A percentile compares a stretch with the other conserved stretches of the same genome.
Conservation (phyloP, 2,888 invertebrate genomes). For the Euspilapteryx auroguttella region DNA sequence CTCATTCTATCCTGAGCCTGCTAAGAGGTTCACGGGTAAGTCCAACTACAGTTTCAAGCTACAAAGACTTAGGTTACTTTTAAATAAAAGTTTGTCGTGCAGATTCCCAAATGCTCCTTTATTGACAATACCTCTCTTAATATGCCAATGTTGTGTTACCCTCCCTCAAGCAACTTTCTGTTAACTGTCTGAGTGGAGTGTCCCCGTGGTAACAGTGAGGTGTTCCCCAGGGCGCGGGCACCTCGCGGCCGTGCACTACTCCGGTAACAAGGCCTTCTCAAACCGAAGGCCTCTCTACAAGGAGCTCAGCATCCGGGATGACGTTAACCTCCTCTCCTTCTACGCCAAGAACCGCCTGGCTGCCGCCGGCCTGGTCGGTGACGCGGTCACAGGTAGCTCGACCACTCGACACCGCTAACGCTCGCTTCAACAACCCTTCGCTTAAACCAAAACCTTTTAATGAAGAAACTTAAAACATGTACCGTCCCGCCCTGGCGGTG, state of each 20-base stretch:
- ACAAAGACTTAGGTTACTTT: no score
- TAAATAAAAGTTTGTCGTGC: no score
- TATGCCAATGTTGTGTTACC: no score
- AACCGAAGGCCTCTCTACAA: slow-evolving; percentile 73
- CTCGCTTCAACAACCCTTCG: slow-evolving; percentile 35
- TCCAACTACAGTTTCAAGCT: slow-evolving; percentile 10
- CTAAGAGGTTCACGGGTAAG: slow-evolving; percentile 69
- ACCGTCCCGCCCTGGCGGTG: slow-evolving; percentile 15
- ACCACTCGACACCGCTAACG: slow-evolving; percentile 32
- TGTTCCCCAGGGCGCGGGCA: slow-evolving; percentile 74
- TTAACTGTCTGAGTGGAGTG: no score
- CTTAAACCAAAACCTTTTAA: slow-evolving; percentile 19
- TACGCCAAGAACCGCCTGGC: slow-evolving; percentile 80
- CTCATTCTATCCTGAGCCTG: slow-evolving; percentile 70
- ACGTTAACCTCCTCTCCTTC: slow-evolving; percentile 85
- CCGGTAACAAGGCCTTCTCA: slow-evolving; percentile 78
- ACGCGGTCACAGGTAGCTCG: slow-evolving; percentile 52
- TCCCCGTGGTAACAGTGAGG: slow-evolving; percentile 42
- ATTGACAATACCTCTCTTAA: no score
- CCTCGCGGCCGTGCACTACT: slow-evolving; percentile 82
- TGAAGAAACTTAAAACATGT: background rate
- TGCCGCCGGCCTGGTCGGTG: slow-evolving; percentile 56
- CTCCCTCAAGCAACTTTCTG: no score
- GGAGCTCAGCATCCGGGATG: slow-evolving; percentile 78
- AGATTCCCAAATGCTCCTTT: no score